These are phyloP conservation scores for Syrrhaptes paradoxus DNA, from an alignment of 2,113 vertebrate genomes.

Conservation along the genomic window DNA sequence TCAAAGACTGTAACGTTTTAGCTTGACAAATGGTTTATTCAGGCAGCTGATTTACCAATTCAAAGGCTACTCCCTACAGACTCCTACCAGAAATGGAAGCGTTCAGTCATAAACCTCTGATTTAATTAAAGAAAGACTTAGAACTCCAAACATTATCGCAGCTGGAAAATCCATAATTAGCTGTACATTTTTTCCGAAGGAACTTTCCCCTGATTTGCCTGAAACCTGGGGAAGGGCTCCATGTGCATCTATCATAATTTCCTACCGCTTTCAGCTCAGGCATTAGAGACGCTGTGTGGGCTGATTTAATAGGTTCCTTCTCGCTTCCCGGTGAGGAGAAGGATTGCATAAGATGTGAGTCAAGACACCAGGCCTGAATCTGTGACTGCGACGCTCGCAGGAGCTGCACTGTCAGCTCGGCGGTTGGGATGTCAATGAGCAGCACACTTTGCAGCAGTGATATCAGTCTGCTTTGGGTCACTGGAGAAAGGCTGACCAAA, in stretches of 20 bases:
- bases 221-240: slow-evolving; percentile 34
- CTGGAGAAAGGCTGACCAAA: not conserved
- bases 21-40: slow-evolving; percentile 51
- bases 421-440: not conserved
- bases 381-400: not conserved
- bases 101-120: slow-evolving; percentile 36
- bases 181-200: slow-evolving; percentile 46
- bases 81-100: slow-evolving; percentile 55
- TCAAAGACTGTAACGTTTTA: slow-evolving; percentile 2
- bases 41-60: slow-evolving; percentile 68
- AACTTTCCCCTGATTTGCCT: slow-evolving; percentile 62
- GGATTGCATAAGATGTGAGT: slow-evolving; percentile 64
- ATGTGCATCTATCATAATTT: slow-evolving; percentile 21
- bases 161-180: slow-evolving; percentile 70
- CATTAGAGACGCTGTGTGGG: slow-evolving; percentile 62
- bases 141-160: slow-evolving; percentile 62
- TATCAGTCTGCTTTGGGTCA: not conserved
- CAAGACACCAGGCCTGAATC: not conserved
- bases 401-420: not conserved
- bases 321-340: slow-evolving; percentile 53
- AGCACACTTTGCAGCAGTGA: not conserved
- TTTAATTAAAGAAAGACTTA: slow-evolving; percentile 61
- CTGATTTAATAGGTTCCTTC: slow-evolving; percentile 66
- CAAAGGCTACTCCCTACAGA: slow-evolving; percentile 62
- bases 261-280: slow-evolving; percentile 44